A percentile compares a stretch with the other conserved stretches of the same genome.
These are phyloP conservation scores for Morpho deidamia DNA, from an alignment of 2,888 invertebrate genomes.

Conservation along the genomic window DNA sequence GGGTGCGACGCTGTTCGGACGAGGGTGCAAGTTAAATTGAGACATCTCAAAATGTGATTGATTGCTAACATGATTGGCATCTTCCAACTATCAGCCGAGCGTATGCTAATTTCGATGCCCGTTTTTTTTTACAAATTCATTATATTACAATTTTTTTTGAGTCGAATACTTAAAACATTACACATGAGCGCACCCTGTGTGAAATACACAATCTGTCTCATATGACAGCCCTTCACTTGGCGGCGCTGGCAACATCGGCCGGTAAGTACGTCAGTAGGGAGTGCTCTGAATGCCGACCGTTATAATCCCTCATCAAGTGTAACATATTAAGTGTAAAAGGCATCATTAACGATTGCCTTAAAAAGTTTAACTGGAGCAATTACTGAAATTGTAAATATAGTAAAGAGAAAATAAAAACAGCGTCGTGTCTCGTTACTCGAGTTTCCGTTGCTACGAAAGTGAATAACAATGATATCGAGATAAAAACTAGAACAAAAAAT, in stretches of 20 bases:
- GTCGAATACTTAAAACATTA: conserved; percentile 51
- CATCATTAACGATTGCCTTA: conserved; percentile 75
- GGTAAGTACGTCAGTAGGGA: conserved; percentile 46
- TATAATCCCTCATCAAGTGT: conserved; percentile 70
- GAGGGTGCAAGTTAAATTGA: conserved; percentile 67
- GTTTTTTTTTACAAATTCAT: conserved; percentile 39
- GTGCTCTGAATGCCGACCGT: conserved; percentile 55
- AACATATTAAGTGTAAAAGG: conserved; percentile 68
- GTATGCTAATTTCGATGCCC: conserved; percentile 52
- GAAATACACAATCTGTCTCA: conserved; percentile 56
- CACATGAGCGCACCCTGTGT: conserved; percentile 55
- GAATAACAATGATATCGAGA: conserved; percentile 63
- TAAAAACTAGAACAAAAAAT: conserved; percentile 64
- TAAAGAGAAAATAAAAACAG: conserved; percentile 62
- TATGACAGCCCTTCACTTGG: conserved; percentile 72
- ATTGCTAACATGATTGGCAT: conserved; percentile 64
- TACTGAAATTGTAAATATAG: conserved; percentile 72
- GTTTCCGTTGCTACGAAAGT: conserved; percentile 74
- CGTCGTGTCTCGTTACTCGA: conserved; percentile 65
- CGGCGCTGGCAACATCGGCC: conserved; percentile 36
- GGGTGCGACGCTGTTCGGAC: conserved; percentile 31
- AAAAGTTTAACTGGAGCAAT: conserved; percentile 74
- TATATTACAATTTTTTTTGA: conserved; percentile 40
- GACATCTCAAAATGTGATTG: conserved; percentile 70
- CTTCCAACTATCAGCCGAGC: conserved; percentile 47